These are phyloP conservation scores for Rhimphoctona megacephalus DNA, from an alignment of 2,888 invertebrate genomes.

Conservation along the genomic window DNA sequence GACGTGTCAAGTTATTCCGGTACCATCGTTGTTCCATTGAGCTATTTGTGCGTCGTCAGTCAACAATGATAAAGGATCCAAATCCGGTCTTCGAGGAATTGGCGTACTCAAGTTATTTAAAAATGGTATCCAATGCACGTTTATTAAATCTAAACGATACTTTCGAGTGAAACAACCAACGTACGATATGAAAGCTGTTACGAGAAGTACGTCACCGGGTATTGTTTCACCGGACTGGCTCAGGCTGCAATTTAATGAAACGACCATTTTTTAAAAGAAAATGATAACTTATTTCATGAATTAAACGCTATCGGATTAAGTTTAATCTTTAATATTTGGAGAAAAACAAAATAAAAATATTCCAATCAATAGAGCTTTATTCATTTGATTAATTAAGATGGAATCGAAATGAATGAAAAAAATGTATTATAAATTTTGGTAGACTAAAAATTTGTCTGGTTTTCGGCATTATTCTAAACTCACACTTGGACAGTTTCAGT, in stretches of 20 bases:
- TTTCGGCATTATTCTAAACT: constrained; percentile 51
- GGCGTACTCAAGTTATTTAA: constrained; percentile 90
- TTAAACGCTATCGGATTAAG: too few species aligned
- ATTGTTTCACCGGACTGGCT: constrained; percentile 91
- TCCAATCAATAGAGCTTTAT: not conserved
- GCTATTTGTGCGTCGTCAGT: constrained; percentile 97
- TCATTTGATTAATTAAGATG: too few species aligned
- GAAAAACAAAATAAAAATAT: not conserved
- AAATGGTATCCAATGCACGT: constrained; percentile 93
- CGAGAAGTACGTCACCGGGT: constrained; percentile 95
- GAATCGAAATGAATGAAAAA: not conserved
- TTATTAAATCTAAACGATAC: constrained; percentile 92
- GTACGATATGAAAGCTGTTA: constrained; percentile 97
- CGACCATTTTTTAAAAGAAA: not conserved
- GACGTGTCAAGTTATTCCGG: not conserved
- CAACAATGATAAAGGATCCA: constrained; percentile 94
- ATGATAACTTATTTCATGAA: not conserved
- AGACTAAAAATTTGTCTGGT: not conserved
- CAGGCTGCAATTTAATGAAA: constrained; percentile 85
- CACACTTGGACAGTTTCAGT: too few species aligned
- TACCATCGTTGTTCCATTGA: constrained; percentile 96
- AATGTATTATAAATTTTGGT: not conserved
- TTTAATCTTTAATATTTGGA: too few species aligned
- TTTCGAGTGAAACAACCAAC: constrained; percentile 96
- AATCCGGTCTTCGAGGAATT: constrained; percentile 92